Base-by-base conservation (phyloP, 1,140 invertebrate genomes). In the Pectinophora gossypiella region DNA sequence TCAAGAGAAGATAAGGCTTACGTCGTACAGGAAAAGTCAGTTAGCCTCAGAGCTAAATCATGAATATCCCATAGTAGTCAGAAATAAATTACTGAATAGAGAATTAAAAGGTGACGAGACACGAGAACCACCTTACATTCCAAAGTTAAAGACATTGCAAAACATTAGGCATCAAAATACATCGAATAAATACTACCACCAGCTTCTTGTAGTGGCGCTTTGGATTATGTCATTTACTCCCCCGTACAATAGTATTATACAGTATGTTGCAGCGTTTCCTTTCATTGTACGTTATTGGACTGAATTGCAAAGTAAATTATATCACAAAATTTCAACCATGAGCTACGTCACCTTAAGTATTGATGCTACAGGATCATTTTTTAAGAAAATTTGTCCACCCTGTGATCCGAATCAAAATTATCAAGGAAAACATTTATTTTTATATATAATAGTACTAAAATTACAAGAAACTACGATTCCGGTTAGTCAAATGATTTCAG, bases 181-280 rank as follows among this genome's bases (percentile, higher is more conserved):
- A 13, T 38, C 36, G 36, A 38, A 5, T 7, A 38, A 38, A 38
- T 38, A 38, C 15, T 38, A 38, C 36, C 36, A 38, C 15, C 36
- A 38, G 10, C 36, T 38, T 5, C 5, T 38, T 23, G 10, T 23
- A 23, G 22, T 38, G n/a, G 36, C 36, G n/a, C 36, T 38, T 38
- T 38, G 36, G 36, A 38, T 38, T 38, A 38, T 38, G 36, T 38
- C 36, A n/a, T 38, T 38, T 13, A 38, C 36, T 38, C 10, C 10
- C 4, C 36, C 36, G 5, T 38, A 16, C 4, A 16, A 12, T n/a
- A 16, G 3, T 38, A 38, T 38, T 38, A 16, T 38, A 16, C 10
- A n/a, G n/a, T 4, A 12, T 13, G 36, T 38, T 16, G 4, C 36
- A n/a, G 12, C n/a, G n/a, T 16, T n/a, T n/a, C 36, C 36, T n/a